These are phyloP conservation scores for Rhegmatorhina hoffmannsi DNA, from an alignment of 2,113 vertebrate genomes.

Conservation along the genomic window DNA sequence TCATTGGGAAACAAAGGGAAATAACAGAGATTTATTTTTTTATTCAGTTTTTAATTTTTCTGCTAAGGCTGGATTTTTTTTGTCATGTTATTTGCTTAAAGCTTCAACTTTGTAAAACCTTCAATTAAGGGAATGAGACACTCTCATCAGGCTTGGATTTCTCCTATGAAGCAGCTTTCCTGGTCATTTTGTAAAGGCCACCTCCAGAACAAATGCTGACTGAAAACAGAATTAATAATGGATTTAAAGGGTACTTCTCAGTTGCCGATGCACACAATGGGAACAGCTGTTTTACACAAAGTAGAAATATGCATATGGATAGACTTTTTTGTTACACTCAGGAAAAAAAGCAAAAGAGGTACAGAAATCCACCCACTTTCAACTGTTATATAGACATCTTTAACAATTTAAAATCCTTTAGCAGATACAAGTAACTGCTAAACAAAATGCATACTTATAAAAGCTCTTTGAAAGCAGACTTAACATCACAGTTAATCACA, in stretches of 20 bases:
- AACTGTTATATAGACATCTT: not conserved
- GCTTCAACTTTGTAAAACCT: not conserved
- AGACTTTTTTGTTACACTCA: not conserved
- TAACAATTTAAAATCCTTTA: not conserved
- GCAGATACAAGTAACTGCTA: not conserved
- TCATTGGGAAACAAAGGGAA: rapidly evolving
- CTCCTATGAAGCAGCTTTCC: conserved; percentile 20
- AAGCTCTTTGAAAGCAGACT: not conserved
- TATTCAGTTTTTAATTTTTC: not conserved
- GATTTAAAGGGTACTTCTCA: not conserved
- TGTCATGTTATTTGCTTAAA: not conserved
- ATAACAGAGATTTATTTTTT: not conserved
- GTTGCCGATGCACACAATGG: not conserved
- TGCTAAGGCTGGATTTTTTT: not conserved
- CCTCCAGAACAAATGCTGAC: conserved; percentile 3
- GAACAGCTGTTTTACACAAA: not conserved
- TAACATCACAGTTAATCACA: not conserved
- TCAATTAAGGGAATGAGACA: conserved; percentile 6
- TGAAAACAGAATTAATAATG: not conserved
- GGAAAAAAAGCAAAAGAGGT: not conserved
- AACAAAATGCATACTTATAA: not conserved
- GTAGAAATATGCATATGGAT: not conserved
- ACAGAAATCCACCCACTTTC: not conserved
- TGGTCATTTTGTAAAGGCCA: conserved; percentile 29
- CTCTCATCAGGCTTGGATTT: not conserved